Conservation (phyloP, 2,888 invertebrate species). For the Tetanocera ferruginea region DNA sequence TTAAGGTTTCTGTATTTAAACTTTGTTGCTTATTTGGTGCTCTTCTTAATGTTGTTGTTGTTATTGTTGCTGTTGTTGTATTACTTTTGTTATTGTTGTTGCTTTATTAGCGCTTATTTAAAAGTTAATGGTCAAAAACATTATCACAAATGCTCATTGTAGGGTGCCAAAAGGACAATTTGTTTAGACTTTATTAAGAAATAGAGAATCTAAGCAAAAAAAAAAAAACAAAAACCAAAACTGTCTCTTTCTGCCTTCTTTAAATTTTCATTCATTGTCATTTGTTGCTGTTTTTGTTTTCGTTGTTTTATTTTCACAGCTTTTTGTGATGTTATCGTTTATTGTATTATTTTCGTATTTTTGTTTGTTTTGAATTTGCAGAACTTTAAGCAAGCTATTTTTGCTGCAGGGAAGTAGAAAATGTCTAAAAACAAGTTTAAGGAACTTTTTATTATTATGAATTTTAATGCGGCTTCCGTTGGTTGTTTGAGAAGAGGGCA, state of each 20-base stretch:
- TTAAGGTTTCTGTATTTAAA: not conserved
- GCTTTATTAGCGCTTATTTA: slow-evolving; percentile 19
- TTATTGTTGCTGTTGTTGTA: not conserved
- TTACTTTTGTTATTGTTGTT: slow-evolving; percentile 3
- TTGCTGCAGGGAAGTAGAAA: too few species aligned
- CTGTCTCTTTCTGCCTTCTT: not conserved
- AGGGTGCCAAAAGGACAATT: slow-evolving; percentile 35
- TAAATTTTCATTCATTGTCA: not conserved
- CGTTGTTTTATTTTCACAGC: not conserved
- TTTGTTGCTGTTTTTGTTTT: slow-evolving; percentile 20
- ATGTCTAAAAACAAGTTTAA: too few species aligned
- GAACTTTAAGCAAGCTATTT: too few species aligned
- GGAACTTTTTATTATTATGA: too few species aligned
- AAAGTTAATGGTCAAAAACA: slow-evolving; percentile 43
- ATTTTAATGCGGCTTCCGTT: too few species aligned
- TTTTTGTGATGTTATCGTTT: not conserved
- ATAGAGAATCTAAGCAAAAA: too few species aligned
- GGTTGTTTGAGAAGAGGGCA: too few species aligned
- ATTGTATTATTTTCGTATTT: not conserved
- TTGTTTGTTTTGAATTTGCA: not conserved
- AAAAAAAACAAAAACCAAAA: too few species aligned
- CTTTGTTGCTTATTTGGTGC: not conserved
- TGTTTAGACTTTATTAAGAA: slow-evolving; percentile 1
- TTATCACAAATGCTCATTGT: slow-evolving; percentile 30
- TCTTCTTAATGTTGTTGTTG: not conserved